These are phyloP conservation scores for Magallana gigas DNA, from an alignment of 1,140 invertebrate species.

Conservation along the genomic window DNA sequence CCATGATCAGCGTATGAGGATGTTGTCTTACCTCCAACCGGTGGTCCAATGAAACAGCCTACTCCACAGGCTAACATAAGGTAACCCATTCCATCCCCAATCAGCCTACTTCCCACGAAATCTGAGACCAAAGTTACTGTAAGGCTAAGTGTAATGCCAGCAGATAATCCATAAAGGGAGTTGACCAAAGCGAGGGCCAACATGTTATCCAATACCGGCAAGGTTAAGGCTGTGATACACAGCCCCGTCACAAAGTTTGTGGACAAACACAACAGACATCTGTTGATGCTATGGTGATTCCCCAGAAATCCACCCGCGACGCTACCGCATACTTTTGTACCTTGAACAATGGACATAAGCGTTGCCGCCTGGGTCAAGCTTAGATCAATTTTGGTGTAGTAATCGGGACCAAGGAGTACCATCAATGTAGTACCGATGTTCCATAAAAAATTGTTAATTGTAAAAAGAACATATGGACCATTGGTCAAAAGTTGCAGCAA, in stretches of 20 bases:
- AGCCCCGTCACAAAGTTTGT: slow-evolving; percentile 65
- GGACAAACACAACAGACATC: slow-evolving; percentile 62
- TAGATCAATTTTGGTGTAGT: slow-evolving; percentile 60
- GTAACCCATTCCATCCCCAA: slow-evolving; percentile 71
- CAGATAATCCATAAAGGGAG: slow-evolving; percentile 61
- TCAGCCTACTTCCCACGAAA: slow-evolving; percentile 65
- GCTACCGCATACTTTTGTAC: slow-evolving; percentile 67
- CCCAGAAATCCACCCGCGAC: slow-evolving; percentile 69
- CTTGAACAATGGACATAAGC: slow-evolving; percentile 60
- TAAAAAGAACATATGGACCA: slow-evolving; percentile 68
- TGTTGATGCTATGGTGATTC: slow-evolving; percentile 62
- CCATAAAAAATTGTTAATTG: slow-evolving; percentile 73
- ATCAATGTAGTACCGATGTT: slow-evolving; percentile 66
- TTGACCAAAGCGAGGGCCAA: slow-evolving; percentile 47
- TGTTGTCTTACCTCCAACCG: slow-evolving; percentile 68
- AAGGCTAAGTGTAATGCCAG: slow-evolving; percentile 71
- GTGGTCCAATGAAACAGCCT: slow-evolving; percentile 71
- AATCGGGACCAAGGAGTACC: slow-evolving; percentile 67
- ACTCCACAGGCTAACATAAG: slow-evolving; percentile 74
- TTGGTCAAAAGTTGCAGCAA: slow-evolving; percentile 39
- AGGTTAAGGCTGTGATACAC: slow-evolving; percentile 35
- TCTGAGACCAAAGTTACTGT: slow-evolving; percentile 71
- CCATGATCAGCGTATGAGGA: too few relatives aligned
- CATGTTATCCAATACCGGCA: slow-evolving; percentile 57
- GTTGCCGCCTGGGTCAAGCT: slow-evolving; percentile 59